These are phyloP conservation scores for Lutjanus campechanus DNA, from an alignment of 2,797 vertebrate species.

Conservation along the genomic window DNA sequence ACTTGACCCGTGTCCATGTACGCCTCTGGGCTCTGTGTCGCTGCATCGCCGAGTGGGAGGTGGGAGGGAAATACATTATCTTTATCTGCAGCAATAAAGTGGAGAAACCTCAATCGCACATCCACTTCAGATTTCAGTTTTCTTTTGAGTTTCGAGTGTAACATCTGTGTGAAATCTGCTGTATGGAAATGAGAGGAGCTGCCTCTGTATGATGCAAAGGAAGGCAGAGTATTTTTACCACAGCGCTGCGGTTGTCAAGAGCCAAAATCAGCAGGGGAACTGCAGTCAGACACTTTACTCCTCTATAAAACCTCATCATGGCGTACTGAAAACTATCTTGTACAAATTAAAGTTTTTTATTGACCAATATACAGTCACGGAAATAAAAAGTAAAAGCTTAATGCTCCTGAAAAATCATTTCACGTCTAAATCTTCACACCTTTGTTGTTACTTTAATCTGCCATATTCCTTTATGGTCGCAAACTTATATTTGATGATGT, in stretches of 20 bases:
- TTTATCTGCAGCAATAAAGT: slow-evolving; percentile 34
- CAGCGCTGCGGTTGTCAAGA: not conserved
- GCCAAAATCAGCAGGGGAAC: slow-evolving; percentile 7
- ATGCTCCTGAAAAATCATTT: slow-evolving; percentile 11
- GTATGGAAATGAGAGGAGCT: slow-evolving; percentile 15
- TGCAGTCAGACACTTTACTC: not conserved
- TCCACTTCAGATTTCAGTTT: slow-evolving; percentile 24
- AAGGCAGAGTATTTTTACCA: slow-evolving; percentile 36
- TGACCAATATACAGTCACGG: not conserved
- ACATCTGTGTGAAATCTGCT: slow-evolving; percentile 28
- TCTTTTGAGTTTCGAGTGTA: not conserved
- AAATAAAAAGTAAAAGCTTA: not conserved
- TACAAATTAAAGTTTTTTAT: slow-evolving; percentile 10
- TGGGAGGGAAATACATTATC: slow-evolving; percentile 48
- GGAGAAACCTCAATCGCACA: slow-evolving; percentile 18
- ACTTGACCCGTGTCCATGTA: slow-evolving; percentile 73
- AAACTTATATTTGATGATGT: slow-evolving; percentile 1
- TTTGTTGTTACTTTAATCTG: slow-evolving; percentile 2
- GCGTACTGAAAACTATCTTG: not conserved
- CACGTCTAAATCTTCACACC: not conserved
- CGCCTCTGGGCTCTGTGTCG: slow-evolving; percentile 61
- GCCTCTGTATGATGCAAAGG: slow-evolving; percentile 9
- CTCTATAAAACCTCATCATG: slow-evolving; percentile 17
- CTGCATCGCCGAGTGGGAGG: slow-evolving; percentile 45
- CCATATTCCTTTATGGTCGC: not conserved